These are phyloP conservation scores for Echinarachnius parma DNA, from an alignment of 53 echinoderm and acorn worm species.

Conservation along the genomic window DNA sequence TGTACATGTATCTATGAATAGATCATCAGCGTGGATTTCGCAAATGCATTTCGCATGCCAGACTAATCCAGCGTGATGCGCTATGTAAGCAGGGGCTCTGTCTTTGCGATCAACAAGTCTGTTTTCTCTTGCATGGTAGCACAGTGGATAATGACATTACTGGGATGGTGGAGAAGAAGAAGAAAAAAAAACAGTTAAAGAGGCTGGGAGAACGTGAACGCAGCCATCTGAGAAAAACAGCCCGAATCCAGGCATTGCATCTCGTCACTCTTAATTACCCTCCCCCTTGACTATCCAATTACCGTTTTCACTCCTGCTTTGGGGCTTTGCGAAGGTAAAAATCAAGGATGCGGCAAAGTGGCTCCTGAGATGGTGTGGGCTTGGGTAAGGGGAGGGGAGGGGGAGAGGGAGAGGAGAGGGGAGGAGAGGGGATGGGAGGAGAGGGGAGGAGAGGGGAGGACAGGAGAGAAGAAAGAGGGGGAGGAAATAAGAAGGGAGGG, in stretches of 20 bases:
- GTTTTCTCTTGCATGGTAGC: background rate
- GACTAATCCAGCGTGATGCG: no score
- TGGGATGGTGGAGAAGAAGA: no score
- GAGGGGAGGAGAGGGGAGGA: background rate
- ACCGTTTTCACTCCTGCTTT: conserved; percentile 1
- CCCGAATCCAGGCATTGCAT: conserved; percentile 12
- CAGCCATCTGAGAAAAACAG: conserved; percentile 19
- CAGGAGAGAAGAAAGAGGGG: background rate
- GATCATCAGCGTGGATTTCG: no score
- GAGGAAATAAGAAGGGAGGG: background rate
- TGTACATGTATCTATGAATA: no score
- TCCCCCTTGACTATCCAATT: conserved; percentile 38
- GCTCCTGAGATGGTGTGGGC: background rate
- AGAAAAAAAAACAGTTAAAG: no score
- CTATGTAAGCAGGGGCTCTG: no score
- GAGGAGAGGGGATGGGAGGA: background rate
- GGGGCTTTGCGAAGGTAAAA: conserved; percentile 3
- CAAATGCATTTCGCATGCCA: no score
- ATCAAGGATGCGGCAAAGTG: background rate
- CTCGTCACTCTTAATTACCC: conserved; percentile 44
- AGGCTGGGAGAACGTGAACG: conserved; percentile 13
- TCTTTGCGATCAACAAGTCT: background rate
- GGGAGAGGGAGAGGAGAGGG: background rate
- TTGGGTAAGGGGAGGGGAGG: background rate
- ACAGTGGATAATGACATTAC: background rate